These are phyloP conservation scores for Saturnia pavonia DNA, from an alignment of 2,888 invertebrate genomes.

Conservation along the genomic window DNA sequence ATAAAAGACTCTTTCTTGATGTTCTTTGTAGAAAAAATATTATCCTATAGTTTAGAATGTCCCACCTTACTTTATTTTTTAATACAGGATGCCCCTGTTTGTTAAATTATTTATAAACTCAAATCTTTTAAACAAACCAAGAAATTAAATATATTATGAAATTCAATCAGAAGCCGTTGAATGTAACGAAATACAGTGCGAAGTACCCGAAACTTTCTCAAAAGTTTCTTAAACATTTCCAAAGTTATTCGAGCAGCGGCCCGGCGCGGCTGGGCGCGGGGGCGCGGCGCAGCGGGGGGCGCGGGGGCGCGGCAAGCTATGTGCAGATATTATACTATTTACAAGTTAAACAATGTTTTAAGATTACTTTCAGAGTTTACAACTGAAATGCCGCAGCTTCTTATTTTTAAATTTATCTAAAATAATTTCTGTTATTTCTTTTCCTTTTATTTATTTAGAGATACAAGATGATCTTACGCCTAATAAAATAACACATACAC, in stretches of 20 bases:
- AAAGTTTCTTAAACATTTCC: not conserved
- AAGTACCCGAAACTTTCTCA: slow-evolving; percentile 5
- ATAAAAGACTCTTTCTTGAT: not conserved
- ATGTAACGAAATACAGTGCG: slow-evolving; percentile 8
- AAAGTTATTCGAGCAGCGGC: not conserved
- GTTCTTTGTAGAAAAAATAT: not conserved
- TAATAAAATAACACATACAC: no score
- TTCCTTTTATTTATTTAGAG: not conserved
- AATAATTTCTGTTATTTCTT: not conserved
- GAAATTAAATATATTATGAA: slow-evolving; percentile 4
- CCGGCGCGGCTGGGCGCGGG: not conserved
- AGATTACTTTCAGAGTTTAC: not conserved
- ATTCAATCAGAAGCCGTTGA: slow-evolving; percentile 10
- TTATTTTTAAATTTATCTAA: not conserved
- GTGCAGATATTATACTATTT: not conserved
- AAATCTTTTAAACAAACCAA: slow-evolving; percentile 5
- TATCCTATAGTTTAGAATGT: not conserved
- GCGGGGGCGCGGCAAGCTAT: no score
- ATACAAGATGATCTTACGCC: no score
- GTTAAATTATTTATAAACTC: not conserved
- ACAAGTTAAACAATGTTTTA: slow-evolving; percentile 8
- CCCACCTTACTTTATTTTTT: not conserved
- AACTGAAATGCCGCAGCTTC: not conserved
- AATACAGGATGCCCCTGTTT: not conserved
- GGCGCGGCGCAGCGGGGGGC: not conserved